phyloP scores from a whole-genome alignment of 2,888 invertebrate genomes.

The Volucella bombylans region DNA sequence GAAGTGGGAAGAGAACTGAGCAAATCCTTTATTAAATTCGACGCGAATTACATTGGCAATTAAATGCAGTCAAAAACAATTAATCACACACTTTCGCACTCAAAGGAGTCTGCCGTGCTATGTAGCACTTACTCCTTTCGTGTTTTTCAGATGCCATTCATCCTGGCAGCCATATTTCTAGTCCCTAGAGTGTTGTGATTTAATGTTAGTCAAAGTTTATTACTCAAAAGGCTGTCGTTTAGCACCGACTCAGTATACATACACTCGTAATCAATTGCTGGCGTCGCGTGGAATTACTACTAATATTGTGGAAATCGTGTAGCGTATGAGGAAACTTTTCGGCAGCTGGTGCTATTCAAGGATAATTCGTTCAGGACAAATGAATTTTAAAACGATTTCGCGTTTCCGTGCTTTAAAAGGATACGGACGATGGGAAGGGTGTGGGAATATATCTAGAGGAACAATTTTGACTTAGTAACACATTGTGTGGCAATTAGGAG shows the following conservation, averaged over 20 bases:
- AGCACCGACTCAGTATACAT: slow-evolving; percentile 29
- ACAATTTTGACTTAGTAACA: slow-evolving; percentile 37
- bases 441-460: slow-evolving; percentile 1
- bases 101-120: slow-evolving; percentile 18
- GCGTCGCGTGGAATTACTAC: slow-evolving; percentile 39
- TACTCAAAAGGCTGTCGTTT: slow-evolving; percentile 45
- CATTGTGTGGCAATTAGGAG: slow-evolving; percentile 40
- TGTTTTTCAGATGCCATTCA: slow-evolving; percentile 12
- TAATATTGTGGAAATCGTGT: slow-evolving; percentile 20
- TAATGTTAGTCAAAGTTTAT: slow-evolving; percentile 57
- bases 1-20: background rate
- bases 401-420: slow-evolving; percentile 8
- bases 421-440: background rate
- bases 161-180: slow-evolving; percentile 34
- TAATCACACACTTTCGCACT: slow-evolving; percentile 55
- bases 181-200: slow-evolving; percentile 37
- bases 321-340: slow-evolving; percentile 36
- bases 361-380: slow-evolving; percentile 40
- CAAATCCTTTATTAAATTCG: slow-evolving; percentile 44
- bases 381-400: slow-evolving; percentile 47
- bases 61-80: slow-evolving; percentile 57
- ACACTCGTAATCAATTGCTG: slow-evolving; percentile 44
- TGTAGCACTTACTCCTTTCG: slow-evolving; percentile 4
- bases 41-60: slow-evolving; percentile 49
- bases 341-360: slow-evolving; percentile 43